phyloP scores from a whole-genome alignment of 2,797 vertebrate species.

The Taenioides sp. region DNA sequence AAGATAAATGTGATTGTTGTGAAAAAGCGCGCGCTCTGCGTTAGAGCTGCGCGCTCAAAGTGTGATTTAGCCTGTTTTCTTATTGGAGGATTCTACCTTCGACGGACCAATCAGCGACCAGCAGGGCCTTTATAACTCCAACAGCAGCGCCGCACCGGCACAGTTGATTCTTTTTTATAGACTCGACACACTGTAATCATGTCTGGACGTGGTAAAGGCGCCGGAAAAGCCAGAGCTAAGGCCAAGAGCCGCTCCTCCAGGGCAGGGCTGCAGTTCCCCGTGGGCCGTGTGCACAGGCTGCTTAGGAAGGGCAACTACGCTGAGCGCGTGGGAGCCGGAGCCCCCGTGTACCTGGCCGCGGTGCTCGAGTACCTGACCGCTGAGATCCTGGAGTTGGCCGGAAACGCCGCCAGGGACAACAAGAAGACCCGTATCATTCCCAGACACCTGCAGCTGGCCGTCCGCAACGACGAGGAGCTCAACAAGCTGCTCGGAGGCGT shows the following conservation, averaged over 20 bases:
- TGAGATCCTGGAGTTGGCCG: conserved; percentile 5
- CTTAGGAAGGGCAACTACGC: background rate
- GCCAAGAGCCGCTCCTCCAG: conserved; percentile 1
- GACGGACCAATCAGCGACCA: no score
- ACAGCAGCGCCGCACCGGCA: no score
- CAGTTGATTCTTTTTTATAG: no score
- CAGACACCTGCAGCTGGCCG: background rate
- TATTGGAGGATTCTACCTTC: no score
- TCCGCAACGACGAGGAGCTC: conserved; percentile 5
- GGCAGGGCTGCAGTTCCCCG: conserved; percentile 1
- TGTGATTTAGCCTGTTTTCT: no score
- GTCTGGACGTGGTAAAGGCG: background rate
- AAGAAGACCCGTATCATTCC: conserved; percentile 1
- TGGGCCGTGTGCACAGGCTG: conserved; percentile 3
- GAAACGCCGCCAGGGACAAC: conserved; percentile 1
- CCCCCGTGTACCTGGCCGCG: background rate
- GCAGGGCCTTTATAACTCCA: no score
- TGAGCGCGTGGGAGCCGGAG: background rate
- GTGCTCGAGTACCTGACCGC: conserved; percentile 6
- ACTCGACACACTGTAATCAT: background rate
- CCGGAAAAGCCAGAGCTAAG: background rate
- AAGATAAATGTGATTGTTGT: no score
- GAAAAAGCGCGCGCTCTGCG: no score
- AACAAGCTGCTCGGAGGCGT: background rate
- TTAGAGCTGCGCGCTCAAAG: no score